phyloP scores from a whole-genome alignment of 2,888 invertebrate genomes.

The Limnephilus lunatus region DNA sequence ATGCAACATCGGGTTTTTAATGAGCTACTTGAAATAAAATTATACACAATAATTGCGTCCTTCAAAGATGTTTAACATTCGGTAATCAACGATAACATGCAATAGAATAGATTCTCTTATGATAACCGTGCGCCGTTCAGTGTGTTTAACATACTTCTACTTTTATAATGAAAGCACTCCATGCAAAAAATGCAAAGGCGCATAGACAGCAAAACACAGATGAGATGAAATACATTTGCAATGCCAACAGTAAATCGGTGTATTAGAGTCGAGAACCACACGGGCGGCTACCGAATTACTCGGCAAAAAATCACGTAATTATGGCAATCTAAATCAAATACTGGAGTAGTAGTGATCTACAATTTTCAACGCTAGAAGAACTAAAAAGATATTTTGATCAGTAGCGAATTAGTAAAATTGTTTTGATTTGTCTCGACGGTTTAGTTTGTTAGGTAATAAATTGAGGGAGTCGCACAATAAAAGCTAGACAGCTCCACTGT shows the following conservation, averaged over 20 bases:
- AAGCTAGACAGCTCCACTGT: not conserved
- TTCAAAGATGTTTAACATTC: not conserved
- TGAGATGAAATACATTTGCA: not conserved
- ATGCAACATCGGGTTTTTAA: not conserved
- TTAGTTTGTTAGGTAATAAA: not conserved
- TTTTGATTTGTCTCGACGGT: not conserved
- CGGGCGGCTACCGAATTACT: not conserved
- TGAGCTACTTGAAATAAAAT: slow-evolving; percentile 2
- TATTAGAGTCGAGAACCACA: not conserved
- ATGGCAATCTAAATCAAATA: slow-evolving; percentile 10
- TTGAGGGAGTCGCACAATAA: not conserved
- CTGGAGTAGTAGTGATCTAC: not conserved
- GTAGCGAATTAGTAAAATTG: not conserved
- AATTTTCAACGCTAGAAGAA: not conserved
- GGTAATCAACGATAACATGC: not conserved
- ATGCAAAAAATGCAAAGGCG: not conserved
- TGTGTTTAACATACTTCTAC: not conserved
- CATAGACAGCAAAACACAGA: not conserved
- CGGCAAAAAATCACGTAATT: not conserved
- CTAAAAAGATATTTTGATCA: not conserved
- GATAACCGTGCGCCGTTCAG: not conserved
- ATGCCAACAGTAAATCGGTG: not conserved
- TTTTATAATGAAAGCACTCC: not conserved
- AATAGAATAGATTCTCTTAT: not conserved
- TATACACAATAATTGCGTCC: slow-evolving; percentile 2